Evolutionary conservation across 1,140 invertebrate species (phyloP).

Genomic region (Sycophaga agraensis): DNA sequence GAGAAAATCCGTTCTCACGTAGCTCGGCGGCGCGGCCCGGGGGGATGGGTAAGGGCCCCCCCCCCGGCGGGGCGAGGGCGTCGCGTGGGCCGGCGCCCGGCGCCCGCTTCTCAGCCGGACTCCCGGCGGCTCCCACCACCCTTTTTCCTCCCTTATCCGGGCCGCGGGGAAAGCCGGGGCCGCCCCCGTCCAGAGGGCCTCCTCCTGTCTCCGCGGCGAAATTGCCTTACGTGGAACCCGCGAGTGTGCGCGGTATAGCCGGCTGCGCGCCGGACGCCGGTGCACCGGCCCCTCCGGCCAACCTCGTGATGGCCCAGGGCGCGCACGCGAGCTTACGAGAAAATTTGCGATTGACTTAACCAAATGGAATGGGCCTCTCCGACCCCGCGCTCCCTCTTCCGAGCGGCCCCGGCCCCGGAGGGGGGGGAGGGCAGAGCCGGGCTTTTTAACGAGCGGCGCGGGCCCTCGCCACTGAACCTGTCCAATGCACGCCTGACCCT

Average conservation of each 20-base stretch:
- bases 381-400: not conserved
- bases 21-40: no score
- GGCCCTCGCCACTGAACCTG: slow-evolving; percentile 45
- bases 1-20: slow-evolving; percentile 21
- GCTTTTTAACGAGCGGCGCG: slow-evolving; percentile 27
- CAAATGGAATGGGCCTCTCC: slow-evolving; percentile 34
- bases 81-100: no score
- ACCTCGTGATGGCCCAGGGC: slow-evolving; percentile 59
- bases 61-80: no score
- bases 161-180: not conserved
- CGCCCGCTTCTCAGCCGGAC: no score
- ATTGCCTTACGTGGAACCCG: slow-evolving; percentile 13
- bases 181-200: not conserved
- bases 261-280: not conserved
- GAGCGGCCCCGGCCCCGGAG: no score
- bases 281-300: no score
- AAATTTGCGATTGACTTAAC: slow-evolving; percentile 59
- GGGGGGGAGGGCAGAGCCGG: no score
- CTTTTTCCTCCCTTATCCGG: not conserved
- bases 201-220: not conserved
- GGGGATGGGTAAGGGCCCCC: no score
- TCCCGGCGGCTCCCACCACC: no score
- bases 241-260: not conserved
- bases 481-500: no score
- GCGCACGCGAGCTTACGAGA: slow-evolving; percentile 57